Base-by-base conservation (phyloP, 2,888 invertebrate species). In the Tricholauxania praeusta region DNA sequence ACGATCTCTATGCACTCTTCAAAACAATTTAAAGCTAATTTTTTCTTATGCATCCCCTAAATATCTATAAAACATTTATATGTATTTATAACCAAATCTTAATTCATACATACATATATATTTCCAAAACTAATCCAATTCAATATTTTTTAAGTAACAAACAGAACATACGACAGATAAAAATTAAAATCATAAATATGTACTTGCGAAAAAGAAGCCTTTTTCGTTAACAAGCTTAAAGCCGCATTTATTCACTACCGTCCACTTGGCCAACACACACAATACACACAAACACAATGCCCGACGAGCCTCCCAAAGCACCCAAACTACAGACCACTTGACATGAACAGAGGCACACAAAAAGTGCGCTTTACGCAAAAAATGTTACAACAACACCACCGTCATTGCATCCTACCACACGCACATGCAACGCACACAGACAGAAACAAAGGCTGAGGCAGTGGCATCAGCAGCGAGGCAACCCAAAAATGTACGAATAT, bases 231-330 rank as follows among this genome's bases (percentile, higher is more conserved):
- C 79, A 81, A 82, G 80, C 79, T 84, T 80, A 80, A 79, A 82
- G 82, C 80, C 82, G 78, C 81, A 83, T 82, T 83, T 82, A 82
- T 82, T 78, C 80, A 77, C 78, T 79, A 78, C 75, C 80, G 77
- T 76, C 77, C 75, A 75, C 71, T 73, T 71, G 49, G 47, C 59
- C 32, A 72, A 70, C 39, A 59, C 32, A n/a, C 66, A 71, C 71
- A 28, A 28, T 28, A 70, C 65, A 62, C 60, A 66, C 28, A 10
- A 12, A 47, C 28, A 55, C 53, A 60, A 12, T 19, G 59, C 53
- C 28, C 28, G 47, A 17, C 53, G 28, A 48, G 62, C 22, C 14
- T 17, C 60, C 15, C 60, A 19, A 64, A 19, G 12, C 17, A 15
- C 64, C 7, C 60, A 15, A 19, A 2, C 60, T n/a, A 15, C 22